A percentile compares a stretch with the other conserved stretches of the same genome.
phyloP scores from a whole-genome alignment of 2,113 vertebrate genomes.

The Tupaia tana region DNA sequence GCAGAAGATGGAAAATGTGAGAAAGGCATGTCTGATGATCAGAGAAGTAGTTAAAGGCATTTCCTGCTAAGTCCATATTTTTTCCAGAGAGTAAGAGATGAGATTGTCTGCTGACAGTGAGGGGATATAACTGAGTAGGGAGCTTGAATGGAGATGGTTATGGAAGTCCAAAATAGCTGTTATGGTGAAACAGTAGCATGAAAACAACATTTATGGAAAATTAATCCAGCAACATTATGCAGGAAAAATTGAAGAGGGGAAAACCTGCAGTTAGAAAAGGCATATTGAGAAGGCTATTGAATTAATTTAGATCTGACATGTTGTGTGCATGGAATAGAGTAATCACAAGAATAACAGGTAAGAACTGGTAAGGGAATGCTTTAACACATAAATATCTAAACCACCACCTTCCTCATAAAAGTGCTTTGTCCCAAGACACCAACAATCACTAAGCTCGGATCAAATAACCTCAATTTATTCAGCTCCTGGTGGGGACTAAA shows the following conservation, averaged over 20 bases:
- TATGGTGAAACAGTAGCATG: not conserved
- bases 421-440: not conserved
- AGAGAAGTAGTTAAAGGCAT: not conserved
- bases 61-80: not conserved
- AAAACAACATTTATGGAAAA: constrained; percentile 23
- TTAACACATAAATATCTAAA: not conserved
- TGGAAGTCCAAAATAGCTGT: not conserved
- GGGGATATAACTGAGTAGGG: not conserved
- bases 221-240: not conserved
- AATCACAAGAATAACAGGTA: not conserved
- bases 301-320: not conserved
- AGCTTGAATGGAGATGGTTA: not conserved
- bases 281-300: not conserved
- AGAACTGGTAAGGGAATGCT: not conserved
- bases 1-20: not conserved
- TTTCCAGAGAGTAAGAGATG: not conserved
- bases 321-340: not conserved
- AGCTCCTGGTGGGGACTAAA: not conserved
- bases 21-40: not conserved
- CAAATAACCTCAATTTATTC: not conserved
- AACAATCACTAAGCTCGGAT: not conserved
- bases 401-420: not conserved
- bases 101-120: not conserved
- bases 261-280: not conserved
- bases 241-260: not conserved